Percentiles rank a stretch among this genome's conserved stretches.
Conservation (phyloP, 1,140 invertebrate species). For the Papilio aristodemus region DNA sequence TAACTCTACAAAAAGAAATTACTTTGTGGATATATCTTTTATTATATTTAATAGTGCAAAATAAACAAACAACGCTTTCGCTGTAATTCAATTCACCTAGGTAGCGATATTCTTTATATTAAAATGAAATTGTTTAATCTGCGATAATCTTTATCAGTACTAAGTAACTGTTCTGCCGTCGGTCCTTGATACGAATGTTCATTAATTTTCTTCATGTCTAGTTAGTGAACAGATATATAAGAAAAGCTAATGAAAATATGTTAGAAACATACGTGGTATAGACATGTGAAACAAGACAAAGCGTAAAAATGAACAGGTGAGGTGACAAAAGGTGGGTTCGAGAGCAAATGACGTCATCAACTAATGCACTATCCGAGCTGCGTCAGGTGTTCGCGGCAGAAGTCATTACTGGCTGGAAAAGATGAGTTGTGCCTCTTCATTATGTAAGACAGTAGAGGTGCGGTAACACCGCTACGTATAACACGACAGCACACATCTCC, state of each 20-base stretch:
- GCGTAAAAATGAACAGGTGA: conserved; percentile 25
- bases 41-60: too few relatives aligned
- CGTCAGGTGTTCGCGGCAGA: conserved; percentile 48
- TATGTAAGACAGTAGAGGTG: conserved; percentile 49
- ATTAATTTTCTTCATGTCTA: too few relatives aligned
- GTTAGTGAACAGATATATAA: not conserved
- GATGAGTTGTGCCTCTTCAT: conserved; percentile 58
- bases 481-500: conserved; percentile 36
- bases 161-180: too few relatives aligned
- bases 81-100: too few relatives aligned
- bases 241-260: not conserved
- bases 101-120: too few relatives aligned
- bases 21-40: too few relatives aligned
- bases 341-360: conserved; percentile 58
- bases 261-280: not conserved
- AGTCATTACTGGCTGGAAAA: conserved; percentile 57
- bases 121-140: too few relatives aligned
- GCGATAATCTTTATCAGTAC: too few relatives aligned
- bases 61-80: too few relatives aligned
- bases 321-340: conserved; percentile 2
- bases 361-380: conserved; percentile 63
- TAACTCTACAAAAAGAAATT: too few relatives aligned
- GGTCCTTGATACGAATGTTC: too few relatives aligned
- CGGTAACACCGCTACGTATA: conserved; percentile 30
- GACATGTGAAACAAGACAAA: conserved; percentile 1